Conservation (phyloP, 2,113 vertebrate species). For the Lampris incognitus region DNA sequence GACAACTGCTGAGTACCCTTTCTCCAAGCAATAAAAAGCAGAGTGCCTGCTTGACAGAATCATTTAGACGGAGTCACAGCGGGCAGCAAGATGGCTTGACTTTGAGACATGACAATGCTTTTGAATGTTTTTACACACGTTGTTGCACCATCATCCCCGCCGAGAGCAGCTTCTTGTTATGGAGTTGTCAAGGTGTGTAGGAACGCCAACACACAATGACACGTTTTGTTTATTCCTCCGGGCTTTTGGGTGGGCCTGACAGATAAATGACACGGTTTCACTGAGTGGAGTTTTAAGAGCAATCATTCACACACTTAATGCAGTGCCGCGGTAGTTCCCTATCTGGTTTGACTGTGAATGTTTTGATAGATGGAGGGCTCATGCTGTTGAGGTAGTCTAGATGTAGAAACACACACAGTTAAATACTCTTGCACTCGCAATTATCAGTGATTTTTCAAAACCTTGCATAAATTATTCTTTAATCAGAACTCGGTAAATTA, state of each 20-base stretch:
- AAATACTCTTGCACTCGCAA: not conserved
- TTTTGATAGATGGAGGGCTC: slow-evolving; percentile 58
- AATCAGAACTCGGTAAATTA: too few species aligned
- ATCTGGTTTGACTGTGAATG: slow-evolving; percentile 30
- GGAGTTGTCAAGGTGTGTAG: slow-evolving; percentile 38
- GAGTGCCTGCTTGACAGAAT: slow-evolving; percentile 61
- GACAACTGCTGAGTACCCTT: slow-evolving; percentile 44
- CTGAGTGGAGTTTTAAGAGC: slow-evolving; percentile 47
- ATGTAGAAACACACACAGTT: not conserved
- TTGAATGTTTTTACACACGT: not conserved
- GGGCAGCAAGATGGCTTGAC: slow-evolving; percentile 49
- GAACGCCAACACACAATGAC: slow-evolving; percentile 15
- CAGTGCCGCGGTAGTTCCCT: slow-evolving; percentile 41
- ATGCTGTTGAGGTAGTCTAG: slow-evolving; percentile 22
- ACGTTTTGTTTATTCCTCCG: slow-evolving; percentile 6
- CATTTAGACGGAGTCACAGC: slow-evolving; percentile 43
- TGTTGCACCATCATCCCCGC: slow-evolving; percentile 18
- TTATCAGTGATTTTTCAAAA: slow-evolving; percentile 14
- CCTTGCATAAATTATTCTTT: too few species aligned
- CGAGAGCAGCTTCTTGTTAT: slow-evolving; percentile 59
- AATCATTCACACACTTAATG: slow-evolving; percentile 45
- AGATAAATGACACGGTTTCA: slow-evolving; percentile 60
- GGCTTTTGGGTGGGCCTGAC: slow-evolving; percentile 31
- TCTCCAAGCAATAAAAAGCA: slow-evolving; percentile 49
- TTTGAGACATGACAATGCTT: slow-evolving; percentile 46